phyloP scores from a whole-genome alignment of 2,113 vertebrate genomes.

The Psophia crepitans region DNA sequence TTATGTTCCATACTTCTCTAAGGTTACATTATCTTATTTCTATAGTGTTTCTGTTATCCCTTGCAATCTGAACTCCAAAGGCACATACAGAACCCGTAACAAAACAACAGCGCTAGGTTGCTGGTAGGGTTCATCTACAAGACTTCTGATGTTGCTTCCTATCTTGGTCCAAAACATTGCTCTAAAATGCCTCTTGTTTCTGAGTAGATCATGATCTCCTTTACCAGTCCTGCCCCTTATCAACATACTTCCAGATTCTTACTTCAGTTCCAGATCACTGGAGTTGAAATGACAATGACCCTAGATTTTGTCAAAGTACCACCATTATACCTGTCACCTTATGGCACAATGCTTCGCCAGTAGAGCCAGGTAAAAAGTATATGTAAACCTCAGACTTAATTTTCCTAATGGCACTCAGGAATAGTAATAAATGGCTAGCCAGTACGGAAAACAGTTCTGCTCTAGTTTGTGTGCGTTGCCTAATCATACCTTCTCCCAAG shows the following conservation, averaged over 20 bases:
- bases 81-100: fast-evolving
- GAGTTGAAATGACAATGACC: neutral
- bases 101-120: neutral
- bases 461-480: neutral
- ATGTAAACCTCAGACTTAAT: neutral
- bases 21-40: neutral
- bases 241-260: neutral
- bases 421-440: neutral
- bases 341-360: neutral
- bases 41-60: neutral
- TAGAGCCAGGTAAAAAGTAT: neutral
- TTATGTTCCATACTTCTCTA: neutral
- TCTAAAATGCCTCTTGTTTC: neutral
- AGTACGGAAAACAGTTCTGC: neutral
- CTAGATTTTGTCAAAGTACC: neutral
- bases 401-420: neutral
- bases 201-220: neutral
- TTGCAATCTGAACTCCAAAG: neutral
- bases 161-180: neutral
- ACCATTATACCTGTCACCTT: neutral
- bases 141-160: neutral
- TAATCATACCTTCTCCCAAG: slow-evolving; percentile 91
- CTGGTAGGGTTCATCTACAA: neutral
- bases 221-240: neutral
- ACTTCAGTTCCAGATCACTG: neutral